Conservation (phyloP, 2,888 invertebrate species). For the Brenthis daphne region DNA sequence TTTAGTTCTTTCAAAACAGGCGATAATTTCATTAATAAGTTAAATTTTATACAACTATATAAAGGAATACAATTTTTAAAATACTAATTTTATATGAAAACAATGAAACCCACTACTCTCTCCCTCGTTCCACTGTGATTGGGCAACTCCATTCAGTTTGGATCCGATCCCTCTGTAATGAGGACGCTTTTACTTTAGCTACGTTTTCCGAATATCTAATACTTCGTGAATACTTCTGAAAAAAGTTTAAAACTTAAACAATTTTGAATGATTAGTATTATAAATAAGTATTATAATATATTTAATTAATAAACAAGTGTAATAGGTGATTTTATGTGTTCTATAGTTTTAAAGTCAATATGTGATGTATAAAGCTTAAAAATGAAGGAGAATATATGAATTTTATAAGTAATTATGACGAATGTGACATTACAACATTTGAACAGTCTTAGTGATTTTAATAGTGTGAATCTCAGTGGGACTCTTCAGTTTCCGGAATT, state of each 20-base stretch:
- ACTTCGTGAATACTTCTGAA: neutral
- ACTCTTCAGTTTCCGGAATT: conserved; percentile 58
- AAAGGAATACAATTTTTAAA: too few relatives aligned
- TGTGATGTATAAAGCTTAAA: neutral
- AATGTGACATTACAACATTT: conserved; percentile 16
- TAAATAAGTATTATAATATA: neutral
- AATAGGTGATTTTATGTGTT: too few relatives aligned
- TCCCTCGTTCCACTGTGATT: neutral
- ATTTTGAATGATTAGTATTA: neutral
- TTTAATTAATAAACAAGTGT: neutral
- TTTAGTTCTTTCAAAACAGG: too few relatives aligned
- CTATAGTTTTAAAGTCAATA: too few relatives aligned
- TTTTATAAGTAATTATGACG: conserved; percentile 5
- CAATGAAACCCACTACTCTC: neutral
- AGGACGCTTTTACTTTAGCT: conserved; percentile 4
- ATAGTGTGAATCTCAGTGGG: conserved; percentile 47
- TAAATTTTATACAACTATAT: too few relatives aligned
- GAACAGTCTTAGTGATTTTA: conserved; percentile 30
- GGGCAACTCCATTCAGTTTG: conserved; percentile 12
- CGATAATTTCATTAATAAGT: too few relatives aligned
- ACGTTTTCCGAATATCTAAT: conserved; percentile 5
- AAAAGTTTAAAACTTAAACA: neutral
- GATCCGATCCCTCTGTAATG: neutral
- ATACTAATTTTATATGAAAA: neutral
- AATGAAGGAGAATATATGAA: neutral